A percentile compares a stretch with the other conserved stretches of the same genome.
Evolutionary conservation across 2,888 invertebrate genomes (phyloP).

Genomic region (Philhelius pedissequus): DNA sequence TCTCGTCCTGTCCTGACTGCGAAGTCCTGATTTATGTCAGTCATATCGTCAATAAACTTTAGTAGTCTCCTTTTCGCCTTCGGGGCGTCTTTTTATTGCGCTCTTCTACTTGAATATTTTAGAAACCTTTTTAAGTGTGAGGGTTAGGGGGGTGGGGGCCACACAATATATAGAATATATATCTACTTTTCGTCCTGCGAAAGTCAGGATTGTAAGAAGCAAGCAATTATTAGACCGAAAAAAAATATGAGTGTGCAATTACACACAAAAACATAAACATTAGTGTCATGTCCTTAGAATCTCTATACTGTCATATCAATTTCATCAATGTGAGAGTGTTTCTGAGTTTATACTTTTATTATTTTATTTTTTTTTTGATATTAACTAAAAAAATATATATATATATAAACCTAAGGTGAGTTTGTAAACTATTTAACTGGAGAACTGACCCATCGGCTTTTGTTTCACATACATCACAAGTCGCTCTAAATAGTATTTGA

Average conservation of each 20-base stretch:
- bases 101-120: slow-evolving; percentile 62
- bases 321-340: slow-evolving; percentile 20
- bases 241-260: neutral
- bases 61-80: slow-evolving; percentile 62
- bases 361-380: neutral
- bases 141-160: neutral
- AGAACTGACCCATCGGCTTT: slow-evolving; percentile 31
- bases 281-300: slow-evolving; percentile 32
- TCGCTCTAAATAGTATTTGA: slow-evolving; percentile 8
- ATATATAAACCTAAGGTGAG: slow-evolving; percentile 25
- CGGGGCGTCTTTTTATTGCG: slow-evolving; percentile 67
- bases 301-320: neutral
- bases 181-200: neutral
- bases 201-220: neutral
- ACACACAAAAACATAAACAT: slow-evolving; percentile 7
- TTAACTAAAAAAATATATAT: too few relatives aligned
- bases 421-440: slow-evolving; percentile 16
- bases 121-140: slow-evolving; percentile 16
- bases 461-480: slow-evolving; percentile 28
- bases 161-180: neutral
- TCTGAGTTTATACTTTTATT: neutral
- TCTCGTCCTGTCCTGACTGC: slow-evolving; percentile 71
- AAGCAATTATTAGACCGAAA: slow-evolving; percentile 22
- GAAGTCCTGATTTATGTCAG: slow-evolving; percentile 73
- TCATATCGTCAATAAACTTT: slow-evolving; percentile 73